phyloP scores from a whole-genome alignment of 2,888 invertebrate species.

The Mythimna lalbum region DNA sequence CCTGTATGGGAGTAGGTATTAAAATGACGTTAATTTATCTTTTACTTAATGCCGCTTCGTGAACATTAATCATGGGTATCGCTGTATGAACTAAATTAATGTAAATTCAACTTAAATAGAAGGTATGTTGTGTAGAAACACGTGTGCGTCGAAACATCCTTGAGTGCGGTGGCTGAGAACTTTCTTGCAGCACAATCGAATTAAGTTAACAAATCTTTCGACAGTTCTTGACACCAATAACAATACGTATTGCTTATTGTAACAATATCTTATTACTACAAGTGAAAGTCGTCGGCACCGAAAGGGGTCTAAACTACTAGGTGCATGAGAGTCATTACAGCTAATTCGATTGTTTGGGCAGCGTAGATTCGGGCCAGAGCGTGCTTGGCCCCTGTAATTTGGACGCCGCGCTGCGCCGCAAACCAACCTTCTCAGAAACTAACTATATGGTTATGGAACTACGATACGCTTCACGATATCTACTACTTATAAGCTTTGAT shows the following conservation, averaged over 20 bases:
- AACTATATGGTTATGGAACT: conserved; percentile 67
- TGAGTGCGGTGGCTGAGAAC: neutral
- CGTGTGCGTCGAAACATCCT: neutral
- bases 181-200: neutral
- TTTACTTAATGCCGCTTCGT: conserved; percentile 72
- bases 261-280: conserved; percentile 41
- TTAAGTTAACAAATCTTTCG: conserved; percentile 19
- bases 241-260: conserved; percentile 30
- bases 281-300: conserved; percentile 60
- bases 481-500: conserved; percentile 65
- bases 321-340: conserved; percentile 79
- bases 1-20: conserved; percentile 78
- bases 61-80: conserved; percentile 77
- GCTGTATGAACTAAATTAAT: conserved; percentile 72
- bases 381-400: conserved; percentile 86
- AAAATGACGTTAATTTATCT: conserved; percentile 84
- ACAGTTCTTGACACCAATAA: conserved; percentile 37
- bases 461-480: conserved; percentile 63
- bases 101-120: conserved; percentile 60
- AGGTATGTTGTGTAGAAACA: conserved; percentile 14
- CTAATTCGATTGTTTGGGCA: conserved; percentile 88
- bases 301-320: conserved; percentile 62
- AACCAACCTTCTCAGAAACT: conserved; percentile 77
- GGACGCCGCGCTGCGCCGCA: conserved; percentile 70
- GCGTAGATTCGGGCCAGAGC: conserved; percentile 84